phyloP scores from a whole-genome alignment of 1,140 invertebrate genomes.

The Polyergus mexicanus region DNA sequence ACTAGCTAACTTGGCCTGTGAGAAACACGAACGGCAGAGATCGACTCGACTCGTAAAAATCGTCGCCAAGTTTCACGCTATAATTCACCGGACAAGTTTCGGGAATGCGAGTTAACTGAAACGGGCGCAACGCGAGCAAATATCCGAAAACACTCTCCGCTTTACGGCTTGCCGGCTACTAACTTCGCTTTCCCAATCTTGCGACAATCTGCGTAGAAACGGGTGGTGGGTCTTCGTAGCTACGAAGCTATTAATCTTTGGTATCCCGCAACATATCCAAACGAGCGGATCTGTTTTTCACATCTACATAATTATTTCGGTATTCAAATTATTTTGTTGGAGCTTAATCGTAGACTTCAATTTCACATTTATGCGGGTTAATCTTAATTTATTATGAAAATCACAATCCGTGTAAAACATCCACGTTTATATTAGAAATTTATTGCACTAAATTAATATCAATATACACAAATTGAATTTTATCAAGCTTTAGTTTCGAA shows the following conservation, averaged over 20 bases:
- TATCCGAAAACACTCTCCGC: slow-evolving; percentile 61
- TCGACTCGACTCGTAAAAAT: slow-evolving; percentile 62
- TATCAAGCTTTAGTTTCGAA: background rate
- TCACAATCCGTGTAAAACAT: background rate
- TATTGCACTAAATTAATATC: too few species aligned
- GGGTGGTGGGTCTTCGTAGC: background rate
- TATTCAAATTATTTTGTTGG: background rate
- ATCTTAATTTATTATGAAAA: background rate
- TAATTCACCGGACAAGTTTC: slow-evolving; percentile 68
- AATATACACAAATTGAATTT: too few species aligned
- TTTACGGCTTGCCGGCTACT: slow-evolving; percentile 41
- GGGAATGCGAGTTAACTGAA: slow-evolving; percentile 51
- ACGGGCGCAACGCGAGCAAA: slow-evolving; percentile 59
- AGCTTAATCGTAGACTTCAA: background rate
- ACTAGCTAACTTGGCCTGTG: slow-evolving; percentile 22
- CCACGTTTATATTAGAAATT: background rate
- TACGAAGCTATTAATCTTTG: slow-evolving; percentile 41
- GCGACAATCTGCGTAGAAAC: slow-evolving; percentile 24
- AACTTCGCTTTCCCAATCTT: slow-evolving; percentile 33
- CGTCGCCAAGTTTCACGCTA: slow-evolving; percentile 48
- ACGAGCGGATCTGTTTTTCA: background rate
- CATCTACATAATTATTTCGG: background rate
- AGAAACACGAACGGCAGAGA: slow-evolving; percentile 63
- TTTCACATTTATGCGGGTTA: background rate
- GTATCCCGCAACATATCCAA: background rate